Conservation (phyloP, 1,140 invertebrate species). For the Calephelis virginiensis region DNA sequence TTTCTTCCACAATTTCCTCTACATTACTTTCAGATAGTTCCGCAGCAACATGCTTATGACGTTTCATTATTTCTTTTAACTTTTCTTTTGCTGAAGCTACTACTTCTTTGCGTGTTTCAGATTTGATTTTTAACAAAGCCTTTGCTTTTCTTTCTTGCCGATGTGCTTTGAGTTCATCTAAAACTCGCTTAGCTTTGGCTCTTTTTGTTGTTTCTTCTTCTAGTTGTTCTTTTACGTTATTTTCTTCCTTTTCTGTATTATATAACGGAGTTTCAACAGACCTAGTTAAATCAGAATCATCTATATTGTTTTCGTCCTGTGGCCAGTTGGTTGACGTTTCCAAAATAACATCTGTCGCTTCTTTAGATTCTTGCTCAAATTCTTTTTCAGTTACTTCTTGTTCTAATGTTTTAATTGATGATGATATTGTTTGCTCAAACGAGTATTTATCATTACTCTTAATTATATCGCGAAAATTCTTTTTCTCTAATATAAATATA, state of each 20-base stretch:
- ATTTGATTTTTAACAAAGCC: conserved; percentile 67
- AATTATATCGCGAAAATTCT: conserved; percentile 53
- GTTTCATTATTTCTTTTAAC: conserved; percentile 73
- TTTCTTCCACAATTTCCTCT: conserved; percentile 34
- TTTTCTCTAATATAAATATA: conserved; percentile 86
- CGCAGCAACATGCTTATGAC: conserved; percentile 68
- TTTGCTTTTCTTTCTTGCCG: conserved; percentile 60
- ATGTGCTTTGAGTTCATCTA: conserved; percentile 50
- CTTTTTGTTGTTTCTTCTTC: conserved; percentile 26
- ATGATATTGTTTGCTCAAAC: conserved; percentile 1
- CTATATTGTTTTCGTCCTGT: conserved; percentile 21
- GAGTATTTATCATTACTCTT: conserved; percentile 22
- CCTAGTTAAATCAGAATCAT: not conserved
- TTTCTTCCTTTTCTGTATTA: conserved; percentile 22
- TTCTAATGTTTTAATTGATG: conserved; percentile 12
- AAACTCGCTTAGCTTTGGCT: conserved; percentile 45
- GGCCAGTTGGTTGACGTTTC: conserved; percentile 22
- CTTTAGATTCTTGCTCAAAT: conserved; percentile 23
- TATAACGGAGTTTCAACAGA: not conserved
- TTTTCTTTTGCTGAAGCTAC: conserved; percentile 75
- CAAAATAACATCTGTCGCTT: conserved; percentile 16
- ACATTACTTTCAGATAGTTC: conserved; percentile 56
- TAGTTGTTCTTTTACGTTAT: conserved; percentile 27
- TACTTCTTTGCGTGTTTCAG: conserved; percentile 68
- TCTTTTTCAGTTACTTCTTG: conserved; percentile 29